Evolutionary conservation across 2,113 vertebrate genomes (phyloP).

Genomic region (Epinephelus moara): DNA sequence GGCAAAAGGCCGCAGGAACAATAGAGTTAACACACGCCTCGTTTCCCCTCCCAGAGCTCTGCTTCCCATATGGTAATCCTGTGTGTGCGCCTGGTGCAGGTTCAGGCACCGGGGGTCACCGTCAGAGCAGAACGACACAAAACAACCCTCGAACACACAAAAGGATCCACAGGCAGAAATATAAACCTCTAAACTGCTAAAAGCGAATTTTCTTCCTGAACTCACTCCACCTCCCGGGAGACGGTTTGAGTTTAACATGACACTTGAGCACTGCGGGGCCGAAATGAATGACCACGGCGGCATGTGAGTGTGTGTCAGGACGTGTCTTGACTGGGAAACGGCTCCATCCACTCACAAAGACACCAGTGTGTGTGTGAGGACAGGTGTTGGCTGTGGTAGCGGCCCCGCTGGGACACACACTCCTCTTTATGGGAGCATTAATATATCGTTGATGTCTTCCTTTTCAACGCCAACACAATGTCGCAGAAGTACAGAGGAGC

Average conservation of each 20-base stretch:
- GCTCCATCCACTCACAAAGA: slow-evolving; percentile 21
- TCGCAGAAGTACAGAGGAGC: neutral
- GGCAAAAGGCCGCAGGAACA: slow-evolving; percentile 69
- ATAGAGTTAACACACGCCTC: slow-evolving; percentile 70
- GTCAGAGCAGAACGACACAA: slow-evolving; percentile 16
- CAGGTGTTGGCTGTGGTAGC: slow-evolving; percentile 37
- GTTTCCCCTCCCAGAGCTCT: slow-evolving; percentile 62
- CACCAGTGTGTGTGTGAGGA: slow-evolving; percentile 20
- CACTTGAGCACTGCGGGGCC: neutral
- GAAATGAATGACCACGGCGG: neutral
- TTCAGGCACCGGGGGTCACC: slow-evolving; percentile 37
- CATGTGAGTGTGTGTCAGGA: neutral
- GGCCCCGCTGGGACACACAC: slow-evolving; percentile 3
- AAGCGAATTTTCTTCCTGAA: neutral
- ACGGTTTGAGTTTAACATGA: neutral
- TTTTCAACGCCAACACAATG: slow-evolving; percentile 3
- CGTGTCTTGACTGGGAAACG: slow-evolving; percentile 4
- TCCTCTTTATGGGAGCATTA: neutral
- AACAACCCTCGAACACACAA: neutral
- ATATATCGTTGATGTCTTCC: neutral
- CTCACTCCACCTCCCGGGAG: neutral
- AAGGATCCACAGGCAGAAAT: neutral
- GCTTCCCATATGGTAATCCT: slow-evolving; percentile 74
- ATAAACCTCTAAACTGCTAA: neutral
- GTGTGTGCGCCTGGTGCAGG: slow-evolving; percentile 38